phyloP scores from a whole-genome alignment of 1,140 invertebrate species.

The Diabrotica virgifera region DNA sequence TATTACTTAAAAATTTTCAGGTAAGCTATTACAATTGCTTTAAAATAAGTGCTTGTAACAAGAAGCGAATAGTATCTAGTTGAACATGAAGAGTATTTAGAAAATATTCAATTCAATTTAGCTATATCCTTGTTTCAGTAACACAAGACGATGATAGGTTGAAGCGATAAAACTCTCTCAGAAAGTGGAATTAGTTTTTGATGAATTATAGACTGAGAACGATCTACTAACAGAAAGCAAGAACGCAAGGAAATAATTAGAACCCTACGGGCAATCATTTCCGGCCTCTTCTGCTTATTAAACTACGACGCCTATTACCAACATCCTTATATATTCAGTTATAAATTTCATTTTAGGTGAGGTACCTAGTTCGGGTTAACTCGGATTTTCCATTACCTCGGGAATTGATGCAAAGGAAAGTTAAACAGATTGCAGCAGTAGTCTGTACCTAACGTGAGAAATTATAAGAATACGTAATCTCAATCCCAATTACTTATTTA shows the following conservation, averaged over 20 bases:
- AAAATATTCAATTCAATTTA: not conserved
- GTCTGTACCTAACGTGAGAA: not conserved
- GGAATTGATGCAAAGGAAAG: not conserved
- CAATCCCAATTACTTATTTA: too few species aligned
- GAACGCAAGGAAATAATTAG: constrained; percentile 36
- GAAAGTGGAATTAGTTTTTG: constrained; percentile 17
- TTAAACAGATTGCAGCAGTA: not conserved
- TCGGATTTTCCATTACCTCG: constrained; percentile 1
- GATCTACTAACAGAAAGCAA: constrained; percentile 21
- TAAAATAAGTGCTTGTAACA: too few species aligned
- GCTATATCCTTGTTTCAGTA: not conserved
- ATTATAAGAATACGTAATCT: too few species aligned
- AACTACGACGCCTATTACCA: constrained; percentile 30
- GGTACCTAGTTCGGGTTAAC: constrained; percentile 12
- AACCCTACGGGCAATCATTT: constrained; percentile 37
- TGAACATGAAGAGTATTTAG: not conserved
- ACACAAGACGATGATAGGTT: constrained; percentile 12
- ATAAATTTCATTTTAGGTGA: constrained; percentile 18
- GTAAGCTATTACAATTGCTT: too few species aligned
- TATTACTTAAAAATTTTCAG: too few species aligned
- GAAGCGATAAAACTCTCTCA: constrained; percentile 4
- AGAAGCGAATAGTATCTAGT: too few species aligned
- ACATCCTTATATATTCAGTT: constrained; percentile 23
- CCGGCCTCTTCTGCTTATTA: constrained; percentile 39
- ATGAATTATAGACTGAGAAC: constrained; percentile 20